Evolutionary conservation across 2,113 vertebrate species (phyloP), one percentile per base, ranked within the genome.

Genomic region (Mionectes macconnelli): DNA sequence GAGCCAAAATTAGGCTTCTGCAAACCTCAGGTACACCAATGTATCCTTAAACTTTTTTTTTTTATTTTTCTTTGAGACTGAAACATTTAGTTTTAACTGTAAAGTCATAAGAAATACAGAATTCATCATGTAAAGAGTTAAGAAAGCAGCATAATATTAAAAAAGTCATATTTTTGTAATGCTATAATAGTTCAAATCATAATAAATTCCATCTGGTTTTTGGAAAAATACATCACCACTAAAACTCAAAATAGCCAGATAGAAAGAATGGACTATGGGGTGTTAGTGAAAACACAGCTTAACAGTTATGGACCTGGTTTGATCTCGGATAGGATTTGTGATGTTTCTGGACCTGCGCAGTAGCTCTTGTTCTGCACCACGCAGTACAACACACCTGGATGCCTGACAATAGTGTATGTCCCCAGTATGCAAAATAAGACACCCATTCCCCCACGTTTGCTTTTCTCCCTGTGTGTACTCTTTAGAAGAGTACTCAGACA

Each of bases 181-280:
- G 37, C 12, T 91, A 52, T 75, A 79, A 85, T 56, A 85, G 90
- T 90, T 91, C 88, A 97, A 96, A 91, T 30, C 35, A 20, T 96
- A 97, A 97, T 85, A 83, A 87, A 78, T 70, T 84, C 91, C 96
- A 97, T 96, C 93, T 98, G 97, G 93, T 60, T 94, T 96, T 69
- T 94, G 93, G 90, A 97, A 92, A 96, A 95, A 37, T 69, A 25
- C 45, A 50, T 40, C 33, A 88, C 67, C 35, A 39, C 92, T 93
- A 88, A 96, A 77, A 90, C 56, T 73, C 67, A 83, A 64, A 96
- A 89, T 82, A 92, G n/a, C 10, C 83, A 90, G 56, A 92, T 37
- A 90, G 59, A 90, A 93, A 94, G 69, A 91, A 57, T 67, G 52
- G 24, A 59, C 53, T 56, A 9, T 5, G 59, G 39, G 18, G 42